Percentiles rank a stretch among this genome's conserved stretches.
These are phyloP conservation scores for Polypedilum pembai DNA, from an alignment of 1,140 invertebrate genomes.

Conservation along the genomic window DNA sequence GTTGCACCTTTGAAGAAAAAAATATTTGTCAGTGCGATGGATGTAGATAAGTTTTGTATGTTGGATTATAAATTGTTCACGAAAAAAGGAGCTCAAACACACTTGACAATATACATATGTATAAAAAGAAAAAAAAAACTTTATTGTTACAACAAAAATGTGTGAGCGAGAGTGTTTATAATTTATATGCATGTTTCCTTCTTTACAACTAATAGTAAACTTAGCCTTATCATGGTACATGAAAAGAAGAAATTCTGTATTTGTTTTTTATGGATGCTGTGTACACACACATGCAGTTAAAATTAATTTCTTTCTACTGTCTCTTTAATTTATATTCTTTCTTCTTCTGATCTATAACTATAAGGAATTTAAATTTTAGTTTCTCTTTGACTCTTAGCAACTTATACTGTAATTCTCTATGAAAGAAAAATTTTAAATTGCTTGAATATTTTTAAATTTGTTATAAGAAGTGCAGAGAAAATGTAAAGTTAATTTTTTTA, in stretches of 20 bases:
- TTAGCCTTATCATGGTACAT: neutral
- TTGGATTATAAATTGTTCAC: conserved; percentile 3
- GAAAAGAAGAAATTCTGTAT: neutral
- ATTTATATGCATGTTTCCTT: neutral
- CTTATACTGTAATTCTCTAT: too few relatives aligned
- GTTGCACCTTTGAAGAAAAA: neutral
- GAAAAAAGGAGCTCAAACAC: conserved; percentile 5
- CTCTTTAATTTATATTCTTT: too few relatives aligned
- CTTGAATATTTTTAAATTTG: too few relatives aligned
- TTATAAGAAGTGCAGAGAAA: too few relatives aligned
- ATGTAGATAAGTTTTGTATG: neutral
- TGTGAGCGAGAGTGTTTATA: neutral
- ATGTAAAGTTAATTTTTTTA: too few relatives aligned
- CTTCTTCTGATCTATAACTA: too few relatives aligned
- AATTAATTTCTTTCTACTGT: too few relatives aligned
- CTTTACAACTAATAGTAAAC: neutral
- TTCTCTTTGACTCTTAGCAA: too few relatives aligned
- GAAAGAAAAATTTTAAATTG: too few relatives aligned
- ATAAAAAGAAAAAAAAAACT: neutral
- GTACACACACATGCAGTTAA: too few relatives aligned
- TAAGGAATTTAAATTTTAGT: too few relatives aligned
- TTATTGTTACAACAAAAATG: neutral
- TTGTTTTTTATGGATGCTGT: too few relatives aligned
- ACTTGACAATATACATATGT: neutral
- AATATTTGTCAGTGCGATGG: neutral